Base-by-base conservation (phyloP, 1,140 invertebrate genomes). In the Drosophila novamexicana region DNA sequence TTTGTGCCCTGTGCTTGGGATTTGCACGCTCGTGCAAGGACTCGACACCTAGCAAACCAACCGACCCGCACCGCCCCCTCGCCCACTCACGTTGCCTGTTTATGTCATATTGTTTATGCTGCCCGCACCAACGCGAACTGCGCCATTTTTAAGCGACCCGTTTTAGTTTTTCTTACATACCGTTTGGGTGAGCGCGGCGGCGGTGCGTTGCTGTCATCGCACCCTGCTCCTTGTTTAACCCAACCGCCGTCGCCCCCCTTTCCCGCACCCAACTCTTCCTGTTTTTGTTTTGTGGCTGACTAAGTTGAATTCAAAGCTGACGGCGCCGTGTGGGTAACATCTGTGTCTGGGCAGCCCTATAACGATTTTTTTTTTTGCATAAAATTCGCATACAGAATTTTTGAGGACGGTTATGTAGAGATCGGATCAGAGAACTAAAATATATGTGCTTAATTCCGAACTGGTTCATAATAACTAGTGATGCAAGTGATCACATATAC, bases 1-100 rank as follows among this genome's bases (percentile, higher is more conserved):
- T 72, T 73, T 79, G 68, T 39, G 59, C 74, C 75, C 75, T 58
- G 76, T 71, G 73, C 73, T 68, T 67, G 73, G 79, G 76, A 86
- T 83, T 86, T 79, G 84, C 58, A 65, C 77, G 77, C 75, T 76
- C 66, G 73, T 83, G 77, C 83, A 88, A 83, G 79, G 83, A 83
- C 83, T 86, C 59, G 57, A 54, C 66, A 67, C 58, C 75, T 75
- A 39, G 49, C 40, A 29, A 22, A 18, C 49, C 49, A 8, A 34
- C 10, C 29, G 12, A 52, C 29, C 44, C 52, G 7, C 6, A 10
- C 32, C 49, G 2, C 49, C 22, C 1, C 47, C 45, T 14, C 16
- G 22, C 57, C 47, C 50, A 56, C 50, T 45, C 32, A 49, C 56
- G 49, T 54, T 67, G 64, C 66, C 77, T 76, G 82, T 81, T 86